A percentile compares a stretch with the other conserved stretches of the same genome.
phyloP scores from a whole-genome alignment of 2,888 invertebrate genomes.

The Zaprionus lineosus region DNA sequence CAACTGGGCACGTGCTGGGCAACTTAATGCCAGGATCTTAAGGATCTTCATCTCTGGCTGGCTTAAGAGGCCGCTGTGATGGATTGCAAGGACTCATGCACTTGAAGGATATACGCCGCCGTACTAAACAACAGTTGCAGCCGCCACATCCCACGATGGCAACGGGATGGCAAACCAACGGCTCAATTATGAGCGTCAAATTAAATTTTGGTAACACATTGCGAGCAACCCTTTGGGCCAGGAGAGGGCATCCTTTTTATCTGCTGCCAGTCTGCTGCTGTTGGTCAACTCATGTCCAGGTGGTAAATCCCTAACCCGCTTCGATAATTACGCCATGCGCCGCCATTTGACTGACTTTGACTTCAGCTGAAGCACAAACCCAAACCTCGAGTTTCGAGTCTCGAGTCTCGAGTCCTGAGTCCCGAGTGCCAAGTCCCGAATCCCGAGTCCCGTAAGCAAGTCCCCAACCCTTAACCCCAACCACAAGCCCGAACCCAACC shows the following conservation, averaged over 20 bases:
- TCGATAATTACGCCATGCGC: constrained; percentile 70
- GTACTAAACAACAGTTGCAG: constrained; percentile 31
- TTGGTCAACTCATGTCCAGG: constrained; percentile 65
- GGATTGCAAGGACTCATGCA: constrained; percentile 13
- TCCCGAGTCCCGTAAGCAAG: too few relatives aligned
- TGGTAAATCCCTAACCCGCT: constrained; percentile 73
- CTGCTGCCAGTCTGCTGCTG: constrained; percentile 52
- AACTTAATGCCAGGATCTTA: constrained; percentile 10
- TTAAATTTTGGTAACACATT: constrained; percentile 58
- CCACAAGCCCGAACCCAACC: constrained; percentile 15
- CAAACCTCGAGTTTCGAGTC: too few relatives aligned
- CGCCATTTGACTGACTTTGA: constrained; percentile 65
- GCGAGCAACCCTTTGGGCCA: constrained; percentile 49
- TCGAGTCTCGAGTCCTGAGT: too few relatives aligned
- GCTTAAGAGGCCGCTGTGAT: constrained; percentile 20
- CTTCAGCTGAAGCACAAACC: constrained; percentile 31
- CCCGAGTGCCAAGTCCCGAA: too few relatives aligned
- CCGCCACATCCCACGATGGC: constrained; percentile 35
- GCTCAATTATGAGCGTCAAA: constrained; percentile 61
- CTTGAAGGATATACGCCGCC: constrained; percentile 26
- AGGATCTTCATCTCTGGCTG: constrained; percentile 16
- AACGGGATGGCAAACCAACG: constrained; percentile 54
- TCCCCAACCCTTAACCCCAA: too few relatives aligned
- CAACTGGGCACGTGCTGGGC: constrained; percentile 56
- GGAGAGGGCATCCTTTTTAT: constrained; percentile 26